These are phyloP conservation scores for Drosophila micromelanica DNA, from an alignment of 1,140 invertebrate genomes.

Conservation along the genomic window DNA sequence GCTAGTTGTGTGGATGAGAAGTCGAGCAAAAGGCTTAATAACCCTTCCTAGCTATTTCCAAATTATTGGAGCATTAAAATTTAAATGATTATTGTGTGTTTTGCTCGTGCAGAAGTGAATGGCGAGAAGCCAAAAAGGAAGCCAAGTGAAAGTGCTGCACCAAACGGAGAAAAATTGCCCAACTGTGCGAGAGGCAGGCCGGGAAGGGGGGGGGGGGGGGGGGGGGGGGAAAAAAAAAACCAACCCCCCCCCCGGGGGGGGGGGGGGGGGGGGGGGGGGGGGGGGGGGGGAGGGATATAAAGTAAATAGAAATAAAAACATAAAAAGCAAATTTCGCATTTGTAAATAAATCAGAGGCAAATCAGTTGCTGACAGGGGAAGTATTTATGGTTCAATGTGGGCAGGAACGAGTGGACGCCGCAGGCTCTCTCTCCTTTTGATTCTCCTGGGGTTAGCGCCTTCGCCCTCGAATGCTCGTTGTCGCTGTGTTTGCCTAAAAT, in stretches of 20 bases:
- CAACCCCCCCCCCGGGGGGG: too few species aligned
- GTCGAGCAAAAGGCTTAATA: slow-evolving; percentile 38
- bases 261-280: too few species aligned
- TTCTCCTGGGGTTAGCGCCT: not conserved
- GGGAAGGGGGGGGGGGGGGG: too few species aligned
- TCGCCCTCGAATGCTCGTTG: not conserved
- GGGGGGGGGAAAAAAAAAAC: too few species aligned
- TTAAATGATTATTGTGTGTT: slow-evolving; percentile 80
- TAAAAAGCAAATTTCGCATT: slow-evolving; percentile 83
- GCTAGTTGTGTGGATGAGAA: slow-evolving; percentile 4
- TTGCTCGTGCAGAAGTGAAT: slow-evolving; percentile 32
- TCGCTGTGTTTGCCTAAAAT: slow-evolving; percentile 56
- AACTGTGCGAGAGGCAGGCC: slow-evolving; percentile 37
- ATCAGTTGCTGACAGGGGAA: slow-evolving; percentile 83
- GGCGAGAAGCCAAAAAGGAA: slow-evolving; percentile 39
- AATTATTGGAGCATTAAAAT: slow-evolving; percentile 83
- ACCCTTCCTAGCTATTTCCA: slow-evolving; percentile 72
- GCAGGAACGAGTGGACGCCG: slow-evolving; percentile 51
- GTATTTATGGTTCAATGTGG: slow-evolving; percentile 73
- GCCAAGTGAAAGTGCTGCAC: slow-evolving; percentile 72
- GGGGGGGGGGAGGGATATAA: too few species aligned
- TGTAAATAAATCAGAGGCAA: slow-evolving; percentile 82
- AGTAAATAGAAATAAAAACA: slow-evolving; percentile 82
- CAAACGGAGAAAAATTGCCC: slow-evolving; percentile 75
- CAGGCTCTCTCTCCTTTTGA: slow-evolving; percentile 24